phyloP scores from a whole-genome alignment of 2,888 invertebrate species.

The Ecliptopera silaceata region DNA sequence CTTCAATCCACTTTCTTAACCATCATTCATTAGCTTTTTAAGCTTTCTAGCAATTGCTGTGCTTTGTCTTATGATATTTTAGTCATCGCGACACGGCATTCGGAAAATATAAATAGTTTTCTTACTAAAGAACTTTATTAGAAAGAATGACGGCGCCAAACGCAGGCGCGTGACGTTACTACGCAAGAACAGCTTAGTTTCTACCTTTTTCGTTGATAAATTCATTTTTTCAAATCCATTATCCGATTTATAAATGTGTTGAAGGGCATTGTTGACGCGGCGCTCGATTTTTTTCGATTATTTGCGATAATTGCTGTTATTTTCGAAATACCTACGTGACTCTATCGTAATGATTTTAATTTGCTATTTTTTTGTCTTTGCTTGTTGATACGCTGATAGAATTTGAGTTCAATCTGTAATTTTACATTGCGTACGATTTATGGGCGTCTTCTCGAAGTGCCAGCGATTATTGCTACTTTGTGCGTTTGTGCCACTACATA shows the following conservation, averaged over 20 bases:
- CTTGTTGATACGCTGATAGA: too few species aligned
- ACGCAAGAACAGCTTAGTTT: conserved; percentile 54
- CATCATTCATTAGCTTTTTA: too few species aligned
- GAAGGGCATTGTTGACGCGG: conserved; percentile 34
- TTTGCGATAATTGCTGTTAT: conserved; percentile 43
- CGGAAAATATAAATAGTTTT: background rate
- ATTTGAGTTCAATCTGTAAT: too few species aligned
- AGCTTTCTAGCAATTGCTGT: too few species aligned
- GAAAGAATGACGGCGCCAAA: conserved; percentile 29
- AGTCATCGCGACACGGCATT: too few species aligned
- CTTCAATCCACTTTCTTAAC: too few species aligned
- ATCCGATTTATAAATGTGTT: conserved; percentile 49
- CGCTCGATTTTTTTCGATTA: conserved; percentile 40
- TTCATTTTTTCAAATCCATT: conserved; percentile 51
- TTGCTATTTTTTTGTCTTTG: background rate
- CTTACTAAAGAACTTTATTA: conserved; percentile 1
- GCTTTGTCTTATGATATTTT: too few species aligned
- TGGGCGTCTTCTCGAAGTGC: too few species aligned
- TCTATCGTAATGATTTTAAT: conserved; percentile 18
- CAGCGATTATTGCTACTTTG: too few species aligned
- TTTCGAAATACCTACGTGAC: conserved; percentile 22
- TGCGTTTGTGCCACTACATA: too few species aligned
- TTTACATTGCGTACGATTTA: too few species aligned
- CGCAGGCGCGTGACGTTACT: conserved; percentile 52
- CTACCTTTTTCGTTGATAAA: conserved; percentile 47